Evolutionary conservation across 1,140 invertebrate species (phyloP).

Genomic region (Drosophila baimaii): DNA sequence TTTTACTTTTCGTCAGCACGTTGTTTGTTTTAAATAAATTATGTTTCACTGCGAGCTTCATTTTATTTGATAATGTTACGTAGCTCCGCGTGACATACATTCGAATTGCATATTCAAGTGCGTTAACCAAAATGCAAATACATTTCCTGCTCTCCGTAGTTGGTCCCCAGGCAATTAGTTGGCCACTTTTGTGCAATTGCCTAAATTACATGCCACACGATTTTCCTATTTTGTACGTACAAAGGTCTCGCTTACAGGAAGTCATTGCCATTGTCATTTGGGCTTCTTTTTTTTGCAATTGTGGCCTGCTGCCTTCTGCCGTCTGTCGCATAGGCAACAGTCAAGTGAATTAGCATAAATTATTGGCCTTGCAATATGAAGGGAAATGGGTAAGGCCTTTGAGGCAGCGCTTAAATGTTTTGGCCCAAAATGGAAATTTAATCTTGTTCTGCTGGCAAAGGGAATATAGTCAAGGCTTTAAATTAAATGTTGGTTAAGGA

Average conservation of each 20-base stretch:
- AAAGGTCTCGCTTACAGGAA: constrained; percentile 45
- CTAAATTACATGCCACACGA: constrained; percentile 60
- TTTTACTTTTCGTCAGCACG: constrained; percentile 46
- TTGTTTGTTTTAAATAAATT: constrained; percentile 71
- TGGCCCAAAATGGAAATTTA: constrained; percentile 37
- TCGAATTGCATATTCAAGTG: constrained; percentile 31
- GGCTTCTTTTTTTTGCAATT: constrained; percentile 18
- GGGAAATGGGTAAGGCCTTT: constrained; percentile 14
- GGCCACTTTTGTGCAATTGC: constrained; percentile 69
- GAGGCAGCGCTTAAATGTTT: constrained; percentile 21
- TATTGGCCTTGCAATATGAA: constrained; percentile 25
- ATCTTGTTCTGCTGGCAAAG: constrained; percentile 17
- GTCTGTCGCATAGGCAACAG: constrained; percentile 29
- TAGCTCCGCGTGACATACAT: constrained; percentile 23
- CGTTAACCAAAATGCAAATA: constrained; percentile 54
- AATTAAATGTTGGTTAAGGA: not conserved
- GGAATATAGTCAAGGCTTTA: not conserved
- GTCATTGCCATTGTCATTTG: constrained; percentile 49
- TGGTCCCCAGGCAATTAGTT: constrained; percentile 70
- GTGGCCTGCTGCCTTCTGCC: constrained; percentile 9
- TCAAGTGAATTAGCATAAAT: constrained; percentile 65
- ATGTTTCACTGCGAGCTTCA: constrained; percentile 35
- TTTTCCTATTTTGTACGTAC: constrained; percentile 44
- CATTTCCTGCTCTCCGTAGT: constrained; percentile 17
- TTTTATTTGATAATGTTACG: constrained; percentile 39